phyloP scores from a whole-genome alignment of 1,140 invertebrate species.

The Littorina saxatilis region DNA sequence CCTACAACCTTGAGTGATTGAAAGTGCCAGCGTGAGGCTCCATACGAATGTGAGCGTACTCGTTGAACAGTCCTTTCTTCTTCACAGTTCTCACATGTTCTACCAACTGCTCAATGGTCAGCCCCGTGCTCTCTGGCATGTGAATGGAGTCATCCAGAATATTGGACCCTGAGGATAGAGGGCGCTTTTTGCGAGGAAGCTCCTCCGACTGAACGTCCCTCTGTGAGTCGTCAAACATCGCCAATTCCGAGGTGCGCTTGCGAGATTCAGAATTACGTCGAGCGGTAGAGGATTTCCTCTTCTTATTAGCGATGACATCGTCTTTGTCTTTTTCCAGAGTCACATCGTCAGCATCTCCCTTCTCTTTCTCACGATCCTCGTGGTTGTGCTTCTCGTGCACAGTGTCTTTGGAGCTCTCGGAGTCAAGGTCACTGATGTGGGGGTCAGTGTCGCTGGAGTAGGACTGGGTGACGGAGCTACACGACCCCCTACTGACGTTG shows the following conservation, averaged over 20 bases:
- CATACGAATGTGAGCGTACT: conserved; percentile 88
- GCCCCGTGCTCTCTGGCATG: conserved; percentile 75
- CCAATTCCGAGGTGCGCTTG: conserved; percentile 45
- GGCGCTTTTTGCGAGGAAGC: conserved; percentile 62
- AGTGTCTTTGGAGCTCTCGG: conserved; percentile 76
- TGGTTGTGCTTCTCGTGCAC: conserved; percentile 75
- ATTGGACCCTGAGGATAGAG: conserved; percentile 55
- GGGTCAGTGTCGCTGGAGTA: conserved; percentile 65
- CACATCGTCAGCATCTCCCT: conserved; percentile 51
- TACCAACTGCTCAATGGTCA: conserved; percentile 86
- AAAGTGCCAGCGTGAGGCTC: conserved; percentile 87
- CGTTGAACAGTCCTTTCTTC: conserved; percentile 86
- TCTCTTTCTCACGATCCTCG: conserved; percentile 69
- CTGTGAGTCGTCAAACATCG: conserved; percentile 38
- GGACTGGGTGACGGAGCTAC: conserved; percentile 54
- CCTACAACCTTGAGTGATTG: conserved; percentile 74
- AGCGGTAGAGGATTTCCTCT: conserved; percentile 51
- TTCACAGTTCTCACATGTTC: conserved; percentile 85
- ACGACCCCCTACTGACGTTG: not conserved
- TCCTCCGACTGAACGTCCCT: conserved; percentile 39
- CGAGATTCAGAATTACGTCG: conserved; percentile 42
- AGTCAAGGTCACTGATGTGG: conserved; percentile 72
- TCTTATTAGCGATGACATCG: conserved; percentile 35
- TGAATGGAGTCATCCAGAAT: conserved; percentile 69
- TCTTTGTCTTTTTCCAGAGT: conserved; percentile 34